A percentile compares a stretch with the other conserved stretches of the same genome.
These are phyloP conservation scores for Stomorhina lunata DNA, from an alignment of 2,888 invertebrate genomes.

Conservation along the genomic window DNA sequence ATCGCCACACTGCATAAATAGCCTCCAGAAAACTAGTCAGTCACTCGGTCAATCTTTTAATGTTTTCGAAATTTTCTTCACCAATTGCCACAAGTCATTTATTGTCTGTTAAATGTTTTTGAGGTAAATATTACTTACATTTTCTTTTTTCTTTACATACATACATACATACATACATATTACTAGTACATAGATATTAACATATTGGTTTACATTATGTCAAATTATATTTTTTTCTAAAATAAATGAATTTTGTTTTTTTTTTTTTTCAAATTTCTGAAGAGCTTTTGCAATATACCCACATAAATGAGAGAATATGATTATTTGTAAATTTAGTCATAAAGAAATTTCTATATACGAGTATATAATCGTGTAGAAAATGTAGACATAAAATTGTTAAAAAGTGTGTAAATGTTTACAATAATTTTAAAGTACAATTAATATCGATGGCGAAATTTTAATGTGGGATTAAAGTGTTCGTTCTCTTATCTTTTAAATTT, in stretches of 20 bases:
- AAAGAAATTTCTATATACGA: too few species aligned
- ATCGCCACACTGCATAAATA: too few species aligned
- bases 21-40: conserved; percentile 9
- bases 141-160: background rate
- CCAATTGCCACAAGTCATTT: background rate
- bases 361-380: too few species aligned
- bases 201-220: conserved; percentile 41
- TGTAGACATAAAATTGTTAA: background rate
- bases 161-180: too few species aligned
- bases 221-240: conserved; percentile 26
- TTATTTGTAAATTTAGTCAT: background rate
- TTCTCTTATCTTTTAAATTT: background rate
- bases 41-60: conserved; percentile 9
- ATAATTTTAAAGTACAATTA: background rate
- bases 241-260: background rate
- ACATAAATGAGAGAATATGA: conserved; percentile 42
- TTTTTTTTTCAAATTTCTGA: conserved; percentile 13
- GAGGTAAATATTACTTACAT: background rate
- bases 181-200: too few species aligned
- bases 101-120: background rate
- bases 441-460: background rate
- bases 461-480: conserved; percentile 31
- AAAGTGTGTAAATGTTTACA: background rate
- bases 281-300: conserved; percentile 55
- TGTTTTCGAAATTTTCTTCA: conserved; percentile 20